These are phyloP conservation scores for Eustalomyia histrio DNA, from an alignment of 2,888 invertebrate species.

Conservation along the genomic window DNA sequence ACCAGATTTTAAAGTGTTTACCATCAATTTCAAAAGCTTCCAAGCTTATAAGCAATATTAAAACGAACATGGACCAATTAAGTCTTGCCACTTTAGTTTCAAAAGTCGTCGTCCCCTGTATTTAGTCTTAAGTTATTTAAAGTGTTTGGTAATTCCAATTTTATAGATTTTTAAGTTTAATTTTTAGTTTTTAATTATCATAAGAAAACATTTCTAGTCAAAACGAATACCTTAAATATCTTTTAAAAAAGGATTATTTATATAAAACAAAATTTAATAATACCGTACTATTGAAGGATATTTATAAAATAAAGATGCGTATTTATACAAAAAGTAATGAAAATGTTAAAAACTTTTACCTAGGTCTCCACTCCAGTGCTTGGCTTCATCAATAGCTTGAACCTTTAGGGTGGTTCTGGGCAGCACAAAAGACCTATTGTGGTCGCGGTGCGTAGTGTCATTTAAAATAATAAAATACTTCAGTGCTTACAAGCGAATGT, in stretches of 20 bases:
- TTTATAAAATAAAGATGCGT: conserved; percentile 48
- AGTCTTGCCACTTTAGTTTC: not conserved
- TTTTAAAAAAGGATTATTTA: conserved; percentile 48
- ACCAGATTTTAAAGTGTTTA: conserved; percentile 75
- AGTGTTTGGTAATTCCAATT: not conserved
- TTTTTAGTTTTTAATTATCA: not conserved
- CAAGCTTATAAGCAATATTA: not conserved
- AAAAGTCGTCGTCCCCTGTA: not conserved
- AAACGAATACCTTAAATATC: conserved; percentile 30
- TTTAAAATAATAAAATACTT: too few species aligned
- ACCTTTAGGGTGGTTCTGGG: too few species aligned
- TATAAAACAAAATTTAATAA: conserved; percentile 21
- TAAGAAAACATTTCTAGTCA: conserved; percentile 57
- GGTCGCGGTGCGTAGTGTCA: too few species aligned
- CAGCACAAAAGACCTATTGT: too few species aligned
- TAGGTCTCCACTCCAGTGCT: too few species aligned
- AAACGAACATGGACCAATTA: conserved; percentile 15
- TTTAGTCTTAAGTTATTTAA: not conserved
- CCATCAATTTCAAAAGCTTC: conserved; percentile 26
- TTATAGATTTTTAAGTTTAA: not conserved
- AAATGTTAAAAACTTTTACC: not conserved
- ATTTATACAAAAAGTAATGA: conserved; percentile 37
- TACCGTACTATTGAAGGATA: not conserved
- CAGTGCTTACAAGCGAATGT: too few species aligned
- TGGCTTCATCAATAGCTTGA: too few species aligned